Evolutionary conservation across 2,113 vertebrate species (phyloP).

Genomic region (Dryoscopus gambensis): DNA sequence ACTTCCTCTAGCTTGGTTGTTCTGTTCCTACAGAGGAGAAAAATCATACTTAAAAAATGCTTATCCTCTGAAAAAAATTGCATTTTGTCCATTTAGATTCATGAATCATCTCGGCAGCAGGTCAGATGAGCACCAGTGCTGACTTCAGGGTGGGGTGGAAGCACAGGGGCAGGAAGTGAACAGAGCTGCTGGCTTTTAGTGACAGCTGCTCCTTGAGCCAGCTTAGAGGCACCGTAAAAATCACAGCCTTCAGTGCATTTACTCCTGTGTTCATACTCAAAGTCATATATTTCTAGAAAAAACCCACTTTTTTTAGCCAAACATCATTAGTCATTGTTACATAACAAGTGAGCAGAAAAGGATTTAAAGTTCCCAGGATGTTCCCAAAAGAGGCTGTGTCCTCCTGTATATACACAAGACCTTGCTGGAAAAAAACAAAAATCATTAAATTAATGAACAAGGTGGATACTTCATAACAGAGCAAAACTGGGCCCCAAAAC

Average conservation of each 20-base stretch:
- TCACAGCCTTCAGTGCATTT: not conserved
- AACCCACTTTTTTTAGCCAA: not conserved
- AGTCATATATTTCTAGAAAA: not conserved
- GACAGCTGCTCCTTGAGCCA: not conserved
- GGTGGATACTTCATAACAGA: not conserved
- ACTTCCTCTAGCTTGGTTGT: not conserved
- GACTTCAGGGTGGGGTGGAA: not conserved
- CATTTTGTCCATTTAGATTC: not conserved
- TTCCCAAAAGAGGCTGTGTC: not conserved
- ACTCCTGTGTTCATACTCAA: not conserved
- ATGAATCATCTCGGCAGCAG: not conserved
- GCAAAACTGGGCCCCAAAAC: rapidly evolving
- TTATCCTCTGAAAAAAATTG: not conserved
- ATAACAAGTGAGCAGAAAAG: not conserved
- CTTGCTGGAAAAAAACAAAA: not conserved
- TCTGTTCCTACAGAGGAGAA: not conserved
- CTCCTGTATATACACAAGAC: not conserved
- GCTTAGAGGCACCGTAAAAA: not conserved
- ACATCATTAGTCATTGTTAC: not conserved
- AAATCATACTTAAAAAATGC: not conserved
- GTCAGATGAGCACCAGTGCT: not conserved
- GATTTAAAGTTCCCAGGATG: not conserved
- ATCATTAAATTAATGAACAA: not conserved
- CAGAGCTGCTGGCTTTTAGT: not conserved
- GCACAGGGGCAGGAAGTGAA: not conserved